Base-by-base conservation (phyloP, 30 jellyfish, hydroid and myxozoan genomes). In the Aurelia coerulea region DNA sequence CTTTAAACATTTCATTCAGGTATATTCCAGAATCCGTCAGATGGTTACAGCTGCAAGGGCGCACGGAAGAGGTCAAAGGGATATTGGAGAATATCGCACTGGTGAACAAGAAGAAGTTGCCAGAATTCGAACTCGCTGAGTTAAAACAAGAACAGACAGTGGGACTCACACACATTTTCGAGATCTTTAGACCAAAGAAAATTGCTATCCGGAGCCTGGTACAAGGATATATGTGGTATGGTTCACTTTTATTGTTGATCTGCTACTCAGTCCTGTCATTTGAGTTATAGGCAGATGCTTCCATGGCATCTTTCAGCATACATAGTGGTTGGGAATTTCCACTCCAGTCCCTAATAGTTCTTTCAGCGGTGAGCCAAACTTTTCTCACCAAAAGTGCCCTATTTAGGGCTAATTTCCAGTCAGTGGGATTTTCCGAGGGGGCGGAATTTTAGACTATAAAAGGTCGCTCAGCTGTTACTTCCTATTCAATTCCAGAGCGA, bases 21-120 rank as follows among this genome's bases (percentile, higher is more conserved):
- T 77, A 78, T 67, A 78, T 91, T 59, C 97, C 96, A 3, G 97
- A 91, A 74, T 91, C 97, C 1, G 77, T 78, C 15, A 94, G 97
- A 33, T 91, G 97, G 97, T 82, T 91, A 46, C 84, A 85, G 4
- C 31, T 85, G n/a, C 64, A 75, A 35, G 95, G 97, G 8, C 79
- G 81, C 50, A 56, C 51, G 7, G 90, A 85, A 23, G 96, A 91
- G 67, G 93, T 91, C 19, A 33, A 51, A 88, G 73, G 52, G 19
- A 91, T 91, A 15, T 67, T 91, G 14, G 35, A 75, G 42, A 71
- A 64, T 7, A 80, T 91, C 8, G 97, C 97, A n/a, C 73, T 65
- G 35, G 34, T 64, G 63, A 91, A 90, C 71, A 65, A 70, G 2
- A 67, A 71, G 62, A 78, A 73, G 49, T 41, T 90, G 7, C 93